Percentiles rank a stretch among this genome's conserved stretches.
These are phyloP conservation scores for Dicerorhinus sumatrensis DNA, from an alignment of 2,113 vertebrate genomes.

Conservation along the genomic window DNA sequence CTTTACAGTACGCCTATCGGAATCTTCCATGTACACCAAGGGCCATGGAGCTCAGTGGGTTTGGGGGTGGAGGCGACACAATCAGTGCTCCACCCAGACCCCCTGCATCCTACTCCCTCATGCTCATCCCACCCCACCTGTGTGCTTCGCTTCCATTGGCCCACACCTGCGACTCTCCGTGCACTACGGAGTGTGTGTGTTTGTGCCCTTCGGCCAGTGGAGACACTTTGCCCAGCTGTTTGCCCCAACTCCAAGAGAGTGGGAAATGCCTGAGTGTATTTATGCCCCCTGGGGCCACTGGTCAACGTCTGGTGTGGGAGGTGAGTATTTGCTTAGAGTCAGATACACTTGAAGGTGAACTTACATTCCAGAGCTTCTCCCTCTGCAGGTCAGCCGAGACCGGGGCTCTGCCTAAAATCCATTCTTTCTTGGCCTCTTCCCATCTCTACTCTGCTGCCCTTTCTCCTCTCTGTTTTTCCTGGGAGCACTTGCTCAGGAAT, in stretches of 20 bases:
- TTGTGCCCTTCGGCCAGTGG: neutral
- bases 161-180: neutral
- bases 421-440: neutral
- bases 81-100: fast-evolving
- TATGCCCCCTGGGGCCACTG: neutral
- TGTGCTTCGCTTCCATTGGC: neutral
- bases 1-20: neutral
- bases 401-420: neutral
- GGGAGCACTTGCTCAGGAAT: neutral
- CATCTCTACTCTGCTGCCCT: neutral
- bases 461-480: neutral
- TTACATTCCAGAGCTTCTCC: neutral
- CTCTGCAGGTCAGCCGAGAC: neutral
- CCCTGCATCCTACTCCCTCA: neutral
- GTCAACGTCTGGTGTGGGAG: neutral
- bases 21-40: fast-evolving
- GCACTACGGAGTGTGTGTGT: neutral
- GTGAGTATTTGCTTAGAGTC: neutral
- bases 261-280: neutral
- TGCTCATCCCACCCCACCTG: neutral
- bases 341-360: neutral
- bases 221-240: too few relatives aligned
- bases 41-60: neutral
- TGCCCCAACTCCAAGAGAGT: neutral
- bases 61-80: fast-evolving